phyloP scores from a whole-genome alignment of 2,888 invertebrate species.

The Liodrosophila aerea region DNA sequence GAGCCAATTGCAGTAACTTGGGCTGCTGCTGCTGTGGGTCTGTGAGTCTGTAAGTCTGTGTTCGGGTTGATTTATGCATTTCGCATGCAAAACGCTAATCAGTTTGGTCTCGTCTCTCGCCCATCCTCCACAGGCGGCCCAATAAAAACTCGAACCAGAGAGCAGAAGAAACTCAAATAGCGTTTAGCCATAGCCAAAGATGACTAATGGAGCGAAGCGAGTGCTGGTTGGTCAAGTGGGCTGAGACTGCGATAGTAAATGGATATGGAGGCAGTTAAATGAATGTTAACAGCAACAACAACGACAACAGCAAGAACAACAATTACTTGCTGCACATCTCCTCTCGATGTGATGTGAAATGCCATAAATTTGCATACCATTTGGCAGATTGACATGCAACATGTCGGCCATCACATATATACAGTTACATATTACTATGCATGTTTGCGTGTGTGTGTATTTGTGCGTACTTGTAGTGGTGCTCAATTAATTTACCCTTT shows the following conservation, averaged over 20 bases:
- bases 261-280: constrained; percentile 47
- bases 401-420: constrained; percentile 15
- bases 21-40: constrained; percentile 26
- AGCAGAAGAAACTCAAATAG: constrained; percentile 65
- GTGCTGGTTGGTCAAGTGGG: constrained; percentile 47
- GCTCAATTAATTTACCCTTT: constrained; percentile 62
- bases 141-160: constrained; percentile 50
- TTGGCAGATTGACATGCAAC: constrained; percentile 57
- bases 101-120: constrained; percentile 33
- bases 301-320: constrained; percentile 12
- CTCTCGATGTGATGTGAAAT: constrained; percentile 10
- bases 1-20: constrained; percentile 48
- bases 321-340: constrained; percentile 25
- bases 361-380: constrained; percentile 58
- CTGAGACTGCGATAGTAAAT: not conserved
- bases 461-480: constrained; percentile 26
- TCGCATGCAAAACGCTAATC: constrained; percentile 76
- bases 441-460: constrained; percentile 2
- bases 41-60: not conserved
- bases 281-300: constrained; percentile 49
- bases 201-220: constrained; percentile 63
- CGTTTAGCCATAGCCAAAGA: constrained; percentile 73
- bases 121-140: constrained; percentile 33
- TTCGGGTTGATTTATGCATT: constrained; percentile 68
- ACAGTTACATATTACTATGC: not conserved